Evolutionary conservation across 2,113 vertebrate species (phyloP).

Genomic region (Ptilonorhynchus violaceus): DNA sequence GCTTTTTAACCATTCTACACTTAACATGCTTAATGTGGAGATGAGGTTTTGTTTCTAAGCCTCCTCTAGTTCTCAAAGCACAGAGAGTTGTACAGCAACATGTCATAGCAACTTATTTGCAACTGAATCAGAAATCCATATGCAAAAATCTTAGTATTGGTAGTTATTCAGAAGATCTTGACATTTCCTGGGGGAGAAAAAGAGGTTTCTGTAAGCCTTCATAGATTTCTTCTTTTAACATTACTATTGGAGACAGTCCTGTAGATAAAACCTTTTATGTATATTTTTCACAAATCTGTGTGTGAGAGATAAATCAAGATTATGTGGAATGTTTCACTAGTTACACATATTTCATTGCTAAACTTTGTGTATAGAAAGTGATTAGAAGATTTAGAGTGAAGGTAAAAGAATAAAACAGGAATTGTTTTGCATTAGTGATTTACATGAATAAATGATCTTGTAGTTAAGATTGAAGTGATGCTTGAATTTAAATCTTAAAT

Average conservation of each 20-base stretch:
- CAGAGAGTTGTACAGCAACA: background rate
- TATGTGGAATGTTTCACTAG: background rate
- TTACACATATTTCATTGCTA: background rate
- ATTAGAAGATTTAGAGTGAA: background rate
- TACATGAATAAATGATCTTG: background rate
- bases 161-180: background rate
- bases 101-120: background rate
- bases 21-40: rapidly evolving
- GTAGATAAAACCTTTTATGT: background rate
- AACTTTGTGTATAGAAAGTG: background rate
- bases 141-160: background rate
- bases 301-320: background rate
- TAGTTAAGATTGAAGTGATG: background rate
- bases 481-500: background rate
- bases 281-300: background rate
- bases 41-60: background rate
- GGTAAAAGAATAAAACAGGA: background rate
- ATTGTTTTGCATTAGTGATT: background rate
- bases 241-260: background rate
- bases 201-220: background rate
- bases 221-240: background rate
- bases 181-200: background rate
- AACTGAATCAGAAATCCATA: background rate
- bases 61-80: background rate
- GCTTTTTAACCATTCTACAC: background rate